Base-by-base conservation (phyloP, 2,888 invertebrate species). In the Cybosia mesomella region DNA sequence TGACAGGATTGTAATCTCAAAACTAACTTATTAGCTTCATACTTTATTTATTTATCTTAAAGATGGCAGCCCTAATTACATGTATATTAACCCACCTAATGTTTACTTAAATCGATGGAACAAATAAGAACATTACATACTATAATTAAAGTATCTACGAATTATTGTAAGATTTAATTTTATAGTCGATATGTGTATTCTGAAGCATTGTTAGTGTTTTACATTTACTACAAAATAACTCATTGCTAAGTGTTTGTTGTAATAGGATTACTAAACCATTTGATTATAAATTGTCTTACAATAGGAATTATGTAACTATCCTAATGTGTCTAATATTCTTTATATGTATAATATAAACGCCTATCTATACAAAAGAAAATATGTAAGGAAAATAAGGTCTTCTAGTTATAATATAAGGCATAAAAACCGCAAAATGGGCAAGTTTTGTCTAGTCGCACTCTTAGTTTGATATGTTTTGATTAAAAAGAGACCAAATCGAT, bases 131-230 rank as follows among this genome's bases (percentile, higher is more conserved):
- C 70, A 58, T 72, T 32, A 58, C 70, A 75, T 32, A 74, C 64
- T 74, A 66, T 62, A n/a, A 65, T 69, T 71, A 64, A 67, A 75
- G 73, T 74, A 71, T 72, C 67, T 81, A 79, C 70, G 72, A 77
- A 81, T 73, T 70, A 68, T 66, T 75, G 68, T 76, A 74, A 76
- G 66, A 72, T 73, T 71, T 72, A 70, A 68, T 58, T 74, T 55
- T 60, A 76, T 59, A 73, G 67, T 73, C 82, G 81, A 81, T 81
- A 81, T 81, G 81, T 79, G 67, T 72, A 81, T 81, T 81, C 80
- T 71, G 72, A 76, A 76, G 60, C 32, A 68, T 73, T 74, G 71
- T 77, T 70, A 66, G 66, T 43, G 66, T 70, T 72, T 70, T 55
- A 71, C 55, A 39, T 36, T 53, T 64, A 24, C 64, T 72, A 79